Conservation (phyloP, 1,140 invertebrate species). For the Drosophila setifemur region DNA sequence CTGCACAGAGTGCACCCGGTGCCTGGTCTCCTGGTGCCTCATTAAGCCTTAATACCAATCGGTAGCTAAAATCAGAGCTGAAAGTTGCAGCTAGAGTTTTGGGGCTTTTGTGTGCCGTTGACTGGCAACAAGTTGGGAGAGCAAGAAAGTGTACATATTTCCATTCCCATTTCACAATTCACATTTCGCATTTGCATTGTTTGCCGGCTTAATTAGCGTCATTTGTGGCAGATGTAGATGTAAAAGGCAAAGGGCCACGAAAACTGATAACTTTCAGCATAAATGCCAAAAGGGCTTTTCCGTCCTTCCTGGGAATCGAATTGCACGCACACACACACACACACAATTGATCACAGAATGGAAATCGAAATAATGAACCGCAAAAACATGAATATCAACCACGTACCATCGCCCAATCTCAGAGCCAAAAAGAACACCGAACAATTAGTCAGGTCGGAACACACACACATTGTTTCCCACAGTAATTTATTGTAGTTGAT, state of each 20-base stretch:
- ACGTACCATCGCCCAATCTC: neutral
- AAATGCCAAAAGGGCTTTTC: neutral
- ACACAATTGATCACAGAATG: neutral
- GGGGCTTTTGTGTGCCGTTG: slow-evolving; percentile 1
- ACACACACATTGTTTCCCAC: slow-evolving; percentile 14
- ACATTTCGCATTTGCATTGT: slow-evolving; percentile 52
- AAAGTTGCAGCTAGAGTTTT: too few species aligned
- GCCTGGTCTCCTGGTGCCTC: slow-evolving; percentile 31
- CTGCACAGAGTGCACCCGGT: slow-evolving; percentile 10
- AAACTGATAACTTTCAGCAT: slow-evolving; percentile 10
- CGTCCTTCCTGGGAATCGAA: neutral
- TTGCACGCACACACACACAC: too few species aligned
- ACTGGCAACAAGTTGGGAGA: slow-evolving; percentile 19
- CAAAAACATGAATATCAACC: slow-evolving; percentile 7
- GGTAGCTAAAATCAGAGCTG: slow-evolving; percentile 10
- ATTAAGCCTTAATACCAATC: slow-evolving; percentile 65
- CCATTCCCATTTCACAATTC: too few species aligned
- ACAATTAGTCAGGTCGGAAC: slow-evolving; percentile 17
- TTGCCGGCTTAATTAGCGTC: slow-evolving; percentile 53
- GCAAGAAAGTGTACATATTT: slow-evolving; percentile 35
- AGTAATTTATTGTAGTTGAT: slow-evolving; percentile 21
- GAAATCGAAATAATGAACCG: neutral
- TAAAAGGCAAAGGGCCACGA: neutral
- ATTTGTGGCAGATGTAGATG: slow-evolving; percentile 24
- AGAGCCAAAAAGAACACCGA: neutral